These are phyloP conservation scores for Maconellicoccus hirsutus DNA, from an alignment of 1,140 invertebrate genomes.

Conservation along the genomic window DNA sequence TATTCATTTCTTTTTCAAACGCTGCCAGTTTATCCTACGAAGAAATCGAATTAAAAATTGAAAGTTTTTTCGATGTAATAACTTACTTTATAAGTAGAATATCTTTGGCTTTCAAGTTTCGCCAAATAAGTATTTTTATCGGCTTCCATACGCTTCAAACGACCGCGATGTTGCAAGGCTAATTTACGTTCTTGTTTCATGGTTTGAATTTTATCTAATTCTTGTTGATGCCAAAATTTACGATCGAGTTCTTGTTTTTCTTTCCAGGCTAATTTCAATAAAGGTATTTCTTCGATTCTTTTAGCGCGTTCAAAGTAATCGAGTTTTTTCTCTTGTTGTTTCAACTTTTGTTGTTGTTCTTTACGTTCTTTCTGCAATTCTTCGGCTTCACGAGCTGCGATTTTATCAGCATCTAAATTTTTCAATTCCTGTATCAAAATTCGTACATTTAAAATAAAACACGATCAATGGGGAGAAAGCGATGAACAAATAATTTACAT, in stretches of 20 bases:
- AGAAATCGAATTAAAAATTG: too few relatives aligned
- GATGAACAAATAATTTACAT: conserved; percentile 40
- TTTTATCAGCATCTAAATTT: conserved; percentile 72
- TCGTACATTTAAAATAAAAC: too few relatives aligned
- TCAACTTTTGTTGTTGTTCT: conserved; percentile 75
- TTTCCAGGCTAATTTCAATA: conserved; percentile 72
- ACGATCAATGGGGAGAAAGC: too few relatives aligned
- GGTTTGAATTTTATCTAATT: conserved; percentile 71
- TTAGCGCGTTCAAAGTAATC: conserved; percentile 92
- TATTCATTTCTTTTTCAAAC: conserved; percentile 60
- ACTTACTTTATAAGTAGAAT: conserved; percentile 51
- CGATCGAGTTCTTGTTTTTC: conserved; percentile 55
- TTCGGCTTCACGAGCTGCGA: conserved; percentile 70
- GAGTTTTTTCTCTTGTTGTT: conserved; percentile 87
- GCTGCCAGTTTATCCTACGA: conserved; percentile 50
- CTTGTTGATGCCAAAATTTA: conserved; percentile 83
- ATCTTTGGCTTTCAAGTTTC: conserved; percentile 61
- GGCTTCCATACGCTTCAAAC: conserved; percentile 64
- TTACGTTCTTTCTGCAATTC: conserved; percentile 79
- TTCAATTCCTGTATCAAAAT: conserved; percentile 52
- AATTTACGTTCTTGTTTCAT: conserved; percentile 73
- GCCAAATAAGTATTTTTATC: conserved; percentile 72
- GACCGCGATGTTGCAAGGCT: conserved; percentile 66
- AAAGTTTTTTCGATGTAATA: too few relatives aligned
- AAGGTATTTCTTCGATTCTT: conserved; percentile 81